Percentiles rank a stretch among this genome's conserved stretches.
Evolutionary conservation across 2,888 invertebrate species (phyloP).

Genomic region (Drepanosiphum platanoidis): DNA sequence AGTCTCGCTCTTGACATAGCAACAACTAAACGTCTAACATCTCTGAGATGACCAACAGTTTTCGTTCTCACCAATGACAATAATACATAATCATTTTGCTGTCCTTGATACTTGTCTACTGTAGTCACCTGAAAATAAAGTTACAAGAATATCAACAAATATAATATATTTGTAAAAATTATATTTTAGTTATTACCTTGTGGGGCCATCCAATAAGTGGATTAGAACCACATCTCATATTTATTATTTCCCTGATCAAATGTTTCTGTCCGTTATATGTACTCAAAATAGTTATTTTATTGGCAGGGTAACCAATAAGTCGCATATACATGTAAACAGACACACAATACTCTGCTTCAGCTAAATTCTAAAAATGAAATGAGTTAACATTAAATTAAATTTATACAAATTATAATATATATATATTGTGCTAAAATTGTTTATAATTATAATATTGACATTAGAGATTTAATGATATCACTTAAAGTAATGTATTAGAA

Average conservation of each 20-base stretch:
- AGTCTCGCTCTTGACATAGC: constrained; percentile 97
- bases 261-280: constrained; percentile 99
- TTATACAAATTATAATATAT: constrained; percentile 6
- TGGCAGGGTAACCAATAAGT: constrained; percentile 93
- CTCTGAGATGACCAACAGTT: constrained; percentile 97
- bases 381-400: constrained; percentile 38
- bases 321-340: constrained; percentile 99
- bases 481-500: too few species aligned
- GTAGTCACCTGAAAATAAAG: constrained; percentile 78
- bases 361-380: constrained; percentile 74
- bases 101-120: constrained; percentile 99
- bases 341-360: constrained; percentile 93
- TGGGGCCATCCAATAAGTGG: constrained; percentile 93
- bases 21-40: constrained; percentile 94
- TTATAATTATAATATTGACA: too few species aligned
- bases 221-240: constrained; percentile 91
- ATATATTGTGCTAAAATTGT: background rate
- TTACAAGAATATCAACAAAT: constrained; percentile 52
- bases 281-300: constrained; percentile 95
- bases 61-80: constrained; percentile 94
- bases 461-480: too few species aligned
- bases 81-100: constrained; percentile 98
- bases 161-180: constrained; percentile 40
- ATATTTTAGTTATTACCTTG: constrained; percentile 72
- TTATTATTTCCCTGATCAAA: constrained; percentile 93